Conservation (phyloP, 2,888 invertebrate species). For the Ashinkailepas kermadecensis region DNA sequence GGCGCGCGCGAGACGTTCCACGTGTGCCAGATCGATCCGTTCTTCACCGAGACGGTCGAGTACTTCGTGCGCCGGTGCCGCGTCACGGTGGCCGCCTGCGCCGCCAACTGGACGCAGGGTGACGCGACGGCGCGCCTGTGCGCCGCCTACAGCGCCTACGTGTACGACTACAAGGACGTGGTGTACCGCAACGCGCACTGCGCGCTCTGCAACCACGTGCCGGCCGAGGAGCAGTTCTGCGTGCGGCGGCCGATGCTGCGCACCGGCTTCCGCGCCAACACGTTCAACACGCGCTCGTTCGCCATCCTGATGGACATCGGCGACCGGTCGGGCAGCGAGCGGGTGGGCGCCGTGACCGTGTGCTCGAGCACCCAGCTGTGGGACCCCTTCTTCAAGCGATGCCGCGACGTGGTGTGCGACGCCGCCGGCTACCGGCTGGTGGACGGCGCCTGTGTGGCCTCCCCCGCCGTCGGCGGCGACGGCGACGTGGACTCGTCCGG, state of each 20-base stretch:
- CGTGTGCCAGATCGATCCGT: conserved; percentile 42
- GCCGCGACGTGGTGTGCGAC: conserved; percentile 42
- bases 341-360: conserved; percentile 35
- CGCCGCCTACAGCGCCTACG: conserved; percentile 44
- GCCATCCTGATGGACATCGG: conserved; percentile 44
- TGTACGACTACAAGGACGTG: conserved; percentile 40
- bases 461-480: not conserved
- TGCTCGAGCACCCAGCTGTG: conserved; percentile 40
- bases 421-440: conserved; percentile 36
- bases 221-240: conserved; percentile 40
- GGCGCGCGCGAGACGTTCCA: conserved; percentile 37
- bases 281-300: conserved; percentile 42
- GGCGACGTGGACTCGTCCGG: not conserved
- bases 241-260: conserved; percentile 3
- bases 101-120: conserved; percentile 41
- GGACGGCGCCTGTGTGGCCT: not conserved
- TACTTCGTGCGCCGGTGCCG: conserved; percentile 43
- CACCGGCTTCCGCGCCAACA: conserved; percentile 36
- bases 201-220: conserved; percentile 45
- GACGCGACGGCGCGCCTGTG: conserved; percentile 40
- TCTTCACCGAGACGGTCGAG: conserved; percentile 40
- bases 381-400: conserved; percentile 46
- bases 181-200: conserved; percentile 45
- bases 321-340: conserved; percentile 37
- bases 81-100: conserved; percentile 40